phyloP scores from a whole-genome alignment of 64 coral and sea anemone genomes.

The Actinia tenebrosa region DNA sequence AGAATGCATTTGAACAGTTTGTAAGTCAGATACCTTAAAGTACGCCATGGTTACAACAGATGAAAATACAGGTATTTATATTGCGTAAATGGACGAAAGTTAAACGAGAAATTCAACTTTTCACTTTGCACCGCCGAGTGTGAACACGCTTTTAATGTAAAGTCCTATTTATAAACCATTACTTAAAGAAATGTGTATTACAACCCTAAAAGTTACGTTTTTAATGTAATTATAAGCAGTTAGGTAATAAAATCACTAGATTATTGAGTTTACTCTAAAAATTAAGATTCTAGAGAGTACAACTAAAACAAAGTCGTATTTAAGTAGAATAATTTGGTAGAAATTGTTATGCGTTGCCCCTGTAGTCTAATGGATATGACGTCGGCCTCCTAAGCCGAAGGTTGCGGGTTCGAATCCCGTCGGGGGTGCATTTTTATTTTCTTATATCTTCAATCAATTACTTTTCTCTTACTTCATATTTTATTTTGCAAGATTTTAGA shows the following conservation, averaged over 20 bases:
- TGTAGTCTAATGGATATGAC: constrained; percentile 34
- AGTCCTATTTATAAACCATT: neutral
- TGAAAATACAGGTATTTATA: neutral
- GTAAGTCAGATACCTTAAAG: neutral
- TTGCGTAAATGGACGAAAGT: neutral
- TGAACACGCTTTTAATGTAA: neutral
- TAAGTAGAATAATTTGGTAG: neutral
- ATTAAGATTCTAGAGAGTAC: neutral
- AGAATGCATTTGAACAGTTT: neutral
- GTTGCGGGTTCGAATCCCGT: constrained; percentile 27
- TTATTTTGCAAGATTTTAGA: too few relatives aligned
- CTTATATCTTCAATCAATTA: too few relatives aligned
- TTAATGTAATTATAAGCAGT: neutral
- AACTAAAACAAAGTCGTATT: neutral
- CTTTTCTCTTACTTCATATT: too few relatives aligned
- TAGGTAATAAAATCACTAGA: neutral
- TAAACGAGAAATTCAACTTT: neutral
- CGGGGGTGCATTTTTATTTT: neutral
- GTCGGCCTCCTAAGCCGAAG: constrained; percentile 32
- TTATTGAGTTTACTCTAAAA: too few relatives aligned
- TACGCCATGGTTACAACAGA: neutral
- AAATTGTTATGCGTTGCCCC: neutral
- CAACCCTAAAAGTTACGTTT: neutral
- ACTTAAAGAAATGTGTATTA: neutral
- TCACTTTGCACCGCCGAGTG: too few relatives aligned